A percentile compares a stretch with the other conserved stretches of the same genome.
These are phyloP conservation scores for Drosophila neotestacea DNA, from an alignment of 2,888 invertebrate species.

Conservation along the genomic window DNA sequence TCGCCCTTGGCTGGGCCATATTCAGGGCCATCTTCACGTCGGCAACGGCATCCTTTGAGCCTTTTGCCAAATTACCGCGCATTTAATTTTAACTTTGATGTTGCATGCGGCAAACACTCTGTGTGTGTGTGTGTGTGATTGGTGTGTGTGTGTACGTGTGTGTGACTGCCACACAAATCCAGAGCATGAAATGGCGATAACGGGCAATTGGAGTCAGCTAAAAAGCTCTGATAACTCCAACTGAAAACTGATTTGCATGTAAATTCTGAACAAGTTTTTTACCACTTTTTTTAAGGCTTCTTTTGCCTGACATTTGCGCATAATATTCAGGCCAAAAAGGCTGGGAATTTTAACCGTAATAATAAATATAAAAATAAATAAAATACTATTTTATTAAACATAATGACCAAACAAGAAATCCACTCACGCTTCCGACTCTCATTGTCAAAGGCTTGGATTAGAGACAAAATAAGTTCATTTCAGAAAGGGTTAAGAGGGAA, in stretches of 20 bases:
- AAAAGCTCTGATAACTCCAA: conserved; percentile 19
- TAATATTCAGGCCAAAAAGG: neutral
- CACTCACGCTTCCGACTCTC: conserved; percentile 9
- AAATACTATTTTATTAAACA: neutral
- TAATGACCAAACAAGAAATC: conserved; percentile 8
- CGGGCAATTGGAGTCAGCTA: conserved; percentile 44
- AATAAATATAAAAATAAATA: conserved; percentile 3
- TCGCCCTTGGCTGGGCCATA: conserved; percentile 32
- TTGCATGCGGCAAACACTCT: conserved; percentile 83
- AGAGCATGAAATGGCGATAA: conserved; percentile 64
- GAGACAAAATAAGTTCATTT: conserved; percentile 2
- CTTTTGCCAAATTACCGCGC: conserved; percentile 83
- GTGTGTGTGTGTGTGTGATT: conserved; percentile 32
- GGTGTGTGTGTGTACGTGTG: conserved; percentile 29
- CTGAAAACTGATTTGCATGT: conserved; percentile 66
- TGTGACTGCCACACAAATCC: conserved; percentile 33
- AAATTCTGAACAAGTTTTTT: conserved; percentile 43
- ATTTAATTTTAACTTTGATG: conserved; percentile 84
- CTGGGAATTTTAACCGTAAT: neutral
- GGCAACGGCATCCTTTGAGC: conserved; percentile 82
- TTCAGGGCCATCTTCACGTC: conserved; percentile 62
- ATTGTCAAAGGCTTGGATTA: neutral
- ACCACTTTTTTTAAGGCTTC: conserved; percentile 6
- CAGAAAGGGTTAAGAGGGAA: neutral
- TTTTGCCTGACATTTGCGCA: conserved; percentile 17